Evolutionary conservation across 2,113 vertebrate genomes (phyloP).

Genomic region (Rhabdornis inornatus): DNA sequence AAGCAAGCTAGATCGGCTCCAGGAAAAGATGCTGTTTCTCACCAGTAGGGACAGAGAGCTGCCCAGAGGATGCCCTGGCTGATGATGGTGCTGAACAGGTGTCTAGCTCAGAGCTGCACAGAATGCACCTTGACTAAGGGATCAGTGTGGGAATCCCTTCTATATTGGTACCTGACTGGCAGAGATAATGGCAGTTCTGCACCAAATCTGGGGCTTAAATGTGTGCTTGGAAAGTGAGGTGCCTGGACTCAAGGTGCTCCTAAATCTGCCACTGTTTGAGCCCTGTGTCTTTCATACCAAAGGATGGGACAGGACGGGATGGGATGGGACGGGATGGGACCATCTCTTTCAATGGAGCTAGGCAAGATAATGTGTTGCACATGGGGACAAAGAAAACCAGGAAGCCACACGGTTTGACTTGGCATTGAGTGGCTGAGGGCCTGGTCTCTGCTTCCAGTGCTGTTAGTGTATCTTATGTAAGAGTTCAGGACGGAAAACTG

Average conservation of each 20-base stretch:
- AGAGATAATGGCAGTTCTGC: background rate
- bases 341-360: background rate
- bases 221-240: background rate
- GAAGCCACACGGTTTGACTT: background rate
- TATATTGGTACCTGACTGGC: accelerated
- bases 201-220: background rate
- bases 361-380: accelerated
- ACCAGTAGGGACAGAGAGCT: background rate
- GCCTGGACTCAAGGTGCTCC: background rate
- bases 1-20: background rate
- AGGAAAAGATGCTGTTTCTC: background rate
- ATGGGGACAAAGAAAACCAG: background rate
- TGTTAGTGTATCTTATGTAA: background rate
- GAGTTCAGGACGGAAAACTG: background rate
- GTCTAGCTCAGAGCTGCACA: background rate
- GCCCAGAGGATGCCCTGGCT: background rate
- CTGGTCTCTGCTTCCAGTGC: background rate
- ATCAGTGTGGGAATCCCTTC: background rate
- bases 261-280: background rate
- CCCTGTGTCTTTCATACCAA: background rate
- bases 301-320: background rate
- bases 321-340: background rate
- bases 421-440: background rate
- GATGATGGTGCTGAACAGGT: background rate
- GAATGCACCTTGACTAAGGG: background rate